Base-by-base conservation (phyloP, 2,888 invertebrate genomes). In the Trimorus sp. region DNA sequence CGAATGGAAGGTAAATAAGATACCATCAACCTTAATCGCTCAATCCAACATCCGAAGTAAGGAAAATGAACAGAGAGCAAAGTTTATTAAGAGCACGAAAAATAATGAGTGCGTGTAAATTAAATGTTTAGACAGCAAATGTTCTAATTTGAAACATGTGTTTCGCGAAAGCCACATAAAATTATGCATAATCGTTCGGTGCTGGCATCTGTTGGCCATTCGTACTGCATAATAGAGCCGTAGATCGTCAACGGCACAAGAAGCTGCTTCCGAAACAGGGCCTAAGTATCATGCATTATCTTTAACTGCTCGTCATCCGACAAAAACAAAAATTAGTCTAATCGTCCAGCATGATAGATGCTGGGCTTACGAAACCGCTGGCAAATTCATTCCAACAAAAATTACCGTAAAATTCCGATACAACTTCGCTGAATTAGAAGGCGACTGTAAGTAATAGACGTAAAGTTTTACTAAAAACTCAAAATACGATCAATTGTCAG, bases 161-260 rank as follows among this genome's bases (percentile, higher is more conserved):
- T 84, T 86, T 60, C 82, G 76, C 83, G 88, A 87, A 87, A 86
- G 85, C 79, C 82, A 82, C 86, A 83, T 89, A 87, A 89, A 87
- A 89, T 90, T 90, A 90, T 89, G 90, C 90, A 86, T 88, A 90
- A 90, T 89, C 84, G 88, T 84, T 86, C 59, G 70, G 54, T 54
- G 83, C 59, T 81, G 74, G 83, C 89, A 88, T 88, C 88, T 87
- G 90, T 79, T 83, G 83, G 84, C 84, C 83, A 78, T 86, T 86
- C 84, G 84, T 81, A 81, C 60, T 73, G 84, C 63, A 82, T 83
- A 83, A 84, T 84, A 79, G 73, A 81, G 81, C 74, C 59, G 79
- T 83, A 76, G 65, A 79, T 78, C 76, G 74, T 79, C 73, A 81
- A 79, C 78, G 83, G 79, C 81, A 83, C 66, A 75, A 80, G 80